Base-by-base conservation (phyloP, 2,888 invertebrate genomes). In the Colletes collaris region DNA sequence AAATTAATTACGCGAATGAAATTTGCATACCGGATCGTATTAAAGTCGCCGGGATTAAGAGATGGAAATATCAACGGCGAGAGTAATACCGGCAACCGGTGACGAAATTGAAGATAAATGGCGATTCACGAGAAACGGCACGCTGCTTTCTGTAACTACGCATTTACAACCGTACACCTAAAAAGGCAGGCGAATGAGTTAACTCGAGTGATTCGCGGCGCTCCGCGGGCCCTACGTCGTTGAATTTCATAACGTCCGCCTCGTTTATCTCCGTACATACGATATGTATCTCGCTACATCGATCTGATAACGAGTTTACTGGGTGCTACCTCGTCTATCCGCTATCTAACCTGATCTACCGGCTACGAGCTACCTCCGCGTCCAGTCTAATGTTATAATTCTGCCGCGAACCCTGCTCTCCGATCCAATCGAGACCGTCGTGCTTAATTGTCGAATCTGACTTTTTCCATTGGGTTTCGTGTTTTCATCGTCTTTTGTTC, bases 231-330 rank as follows among this genome's bases (percentile, higher is more conserved):
- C 62, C 65, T 44, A 35, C 64, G 60, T 69, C 68, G 76, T 76
- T 81, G 81, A 81, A 73, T 80, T 81, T 81, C 81, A 81, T 81
- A 81, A 81, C 64, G 70, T 27, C 62, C 67, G 55, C 35, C 70
- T 79, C 70, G 79, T 81, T 79, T 76, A 80, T 81, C 81, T 80
- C 80, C 46, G 55, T 52, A 52, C 73, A 71, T 35, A 58, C 65
- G 82, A 82, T 81, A 82, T 64, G 84, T 75, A 81, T 81, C 81
- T 76, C 49, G 76, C 72, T 56, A 76, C 76, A 81, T 81, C 81
- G 76, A 81, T 81, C 81, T 76, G 81, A 81, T 81, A 81, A 81
- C 81, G 65, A 69, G 81, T 81, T 81, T 81, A 81, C 81, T 19
- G 76, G 69, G 69, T 81, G 81, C 67, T 81, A 76, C 76, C 81